A percentile compares a stretch with the other conserved stretches of the same genome.
Evolutionary conservation across 1,140 invertebrate species (phyloP).

Genomic region (Diploscapter pachys): DNA sequence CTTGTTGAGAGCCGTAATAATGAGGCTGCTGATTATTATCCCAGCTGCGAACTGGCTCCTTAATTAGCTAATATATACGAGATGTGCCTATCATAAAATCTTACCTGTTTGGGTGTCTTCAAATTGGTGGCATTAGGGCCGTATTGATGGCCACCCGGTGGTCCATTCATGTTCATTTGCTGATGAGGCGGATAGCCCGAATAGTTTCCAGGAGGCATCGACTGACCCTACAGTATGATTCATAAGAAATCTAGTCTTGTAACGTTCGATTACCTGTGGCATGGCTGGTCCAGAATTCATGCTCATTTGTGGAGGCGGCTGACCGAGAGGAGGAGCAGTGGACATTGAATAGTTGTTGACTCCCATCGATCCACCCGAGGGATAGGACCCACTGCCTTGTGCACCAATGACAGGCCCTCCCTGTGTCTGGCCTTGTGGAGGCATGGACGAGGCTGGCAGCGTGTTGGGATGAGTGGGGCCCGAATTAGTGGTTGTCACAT

Average conservation of each 20-base stretch:
- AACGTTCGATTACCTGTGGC: not conserved
- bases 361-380: not conserved
- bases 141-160: not conserved
- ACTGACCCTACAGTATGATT: too few species aligned
- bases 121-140: not conserved
- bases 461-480: not conserved
- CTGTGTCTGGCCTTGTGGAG: constrained; percentile 9
- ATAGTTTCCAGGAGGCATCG: too few species aligned
- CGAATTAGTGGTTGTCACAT: too few species aligned
- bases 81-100: not conserved
- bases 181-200: too few species aligned
- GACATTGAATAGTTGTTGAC: too few species aligned
- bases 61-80: not conserved
- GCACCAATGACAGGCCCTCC: not conserved
- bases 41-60: constrained; percentile 1
- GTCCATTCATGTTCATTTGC: constrained; percentile 15
- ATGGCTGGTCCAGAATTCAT: constrained; percentile 11
- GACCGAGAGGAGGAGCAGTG: constrained; percentile 29
- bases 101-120: constrained; percentile 9
- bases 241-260: too few species aligned
- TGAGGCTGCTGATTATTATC: not conserved
- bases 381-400: not conserved
- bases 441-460: constrained; percentile 1
- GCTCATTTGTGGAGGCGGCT: constrained; percentile 48
- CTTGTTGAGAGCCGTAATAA: too few species aligned